phyloP scores from a whole-genome alignment of 2,888 invertebrate species.

The Trissolcus japonicus region DNA sequence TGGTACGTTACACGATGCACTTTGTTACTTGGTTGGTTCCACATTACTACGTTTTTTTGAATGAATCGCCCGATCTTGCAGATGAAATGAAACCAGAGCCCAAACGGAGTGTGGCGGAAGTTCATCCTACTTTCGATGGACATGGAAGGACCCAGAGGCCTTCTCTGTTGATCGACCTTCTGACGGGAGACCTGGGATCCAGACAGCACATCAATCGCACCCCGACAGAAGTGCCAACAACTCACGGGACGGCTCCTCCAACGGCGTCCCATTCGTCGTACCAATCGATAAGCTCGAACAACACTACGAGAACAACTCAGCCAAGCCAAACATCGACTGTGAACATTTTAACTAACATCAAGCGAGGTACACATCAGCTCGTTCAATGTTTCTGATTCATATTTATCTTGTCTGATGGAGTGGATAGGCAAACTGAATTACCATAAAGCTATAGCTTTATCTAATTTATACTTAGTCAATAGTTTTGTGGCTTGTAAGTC shows the following conservation, averaged over 20 bases:
- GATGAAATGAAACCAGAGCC: conserved; percentile 73
- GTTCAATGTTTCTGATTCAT: background rate
- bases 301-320: conserved; percentile 64
- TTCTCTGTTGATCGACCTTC: conserved; percentile 82
- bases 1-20: conserved; percentile 62
- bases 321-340: conserved; percentile 61
- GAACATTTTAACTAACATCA: conserved; percentile 44
- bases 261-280: conserved; percentile 65
- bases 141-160: conserved; percentile 80
- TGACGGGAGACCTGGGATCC: conserved; percentile 79
- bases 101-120: conserved; percentile 71
- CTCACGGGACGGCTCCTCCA: conserved; percentile 66
- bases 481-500: no score
- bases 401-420: background rate
- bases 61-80: background rate
- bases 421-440: no score
- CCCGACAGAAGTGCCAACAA: conserved; percentile 70
- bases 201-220: conserved; percentile 70
- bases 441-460: no score
- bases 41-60: no score
- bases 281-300: conserved; percentile 68
- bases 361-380: conserved; percentile 38
- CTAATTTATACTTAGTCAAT: no score
- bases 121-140: conserved; percentile 69
- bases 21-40: background rate